Evolutionary conservation across 2,888 invertebrate genomes (phyloP).

Genomic region (Lepidonotus clava): DNA sequence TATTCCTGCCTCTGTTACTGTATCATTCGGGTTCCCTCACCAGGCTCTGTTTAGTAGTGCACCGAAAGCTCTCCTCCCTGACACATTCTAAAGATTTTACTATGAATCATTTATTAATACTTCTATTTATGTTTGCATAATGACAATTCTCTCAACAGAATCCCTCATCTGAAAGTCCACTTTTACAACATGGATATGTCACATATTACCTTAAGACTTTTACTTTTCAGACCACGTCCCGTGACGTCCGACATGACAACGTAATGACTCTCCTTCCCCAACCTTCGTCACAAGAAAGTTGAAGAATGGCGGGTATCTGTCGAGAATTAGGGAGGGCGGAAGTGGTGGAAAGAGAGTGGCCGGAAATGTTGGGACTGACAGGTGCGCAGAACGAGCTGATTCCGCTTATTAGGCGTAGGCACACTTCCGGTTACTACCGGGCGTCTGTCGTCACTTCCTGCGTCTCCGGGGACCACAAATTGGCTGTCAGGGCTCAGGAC

Average conservation of each 20-base stretch:
- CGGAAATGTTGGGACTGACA: slow-evolving; percentile 29
- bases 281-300: neutral
- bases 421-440: slow-evolving; percentile 12
- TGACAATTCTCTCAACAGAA: too few relatives aligned
- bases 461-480: neutral
- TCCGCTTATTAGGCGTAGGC: slow-evolving; percentile 39
- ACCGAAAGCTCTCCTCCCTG: too few relatives aligned
- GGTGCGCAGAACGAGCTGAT: slow-evolving; percentile 51
- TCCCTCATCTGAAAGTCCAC: too few relatives aligned
- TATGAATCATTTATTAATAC: too few relatives aligned
- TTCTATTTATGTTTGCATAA: too few relatives aligned
- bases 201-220: too few relatives aligned
- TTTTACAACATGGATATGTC: too few relatives aligned
- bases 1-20: too few relatives aligned
- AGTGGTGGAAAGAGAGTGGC: neutral
- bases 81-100: too few relatives aligned
- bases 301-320: neutral
- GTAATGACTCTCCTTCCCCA: neutral
- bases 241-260: neutral
- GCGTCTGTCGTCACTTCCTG: neutral
- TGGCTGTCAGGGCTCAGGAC: neutral
- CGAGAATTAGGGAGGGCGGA: neutral
- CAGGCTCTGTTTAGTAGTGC: too few relatives aligned
- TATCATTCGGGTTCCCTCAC: too few relatives aligned
- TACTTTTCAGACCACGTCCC: neutral